Base-by-base conservation (phyloP, 2,797 vertebrate genomes). In the Poecilia wingei region DNA sequence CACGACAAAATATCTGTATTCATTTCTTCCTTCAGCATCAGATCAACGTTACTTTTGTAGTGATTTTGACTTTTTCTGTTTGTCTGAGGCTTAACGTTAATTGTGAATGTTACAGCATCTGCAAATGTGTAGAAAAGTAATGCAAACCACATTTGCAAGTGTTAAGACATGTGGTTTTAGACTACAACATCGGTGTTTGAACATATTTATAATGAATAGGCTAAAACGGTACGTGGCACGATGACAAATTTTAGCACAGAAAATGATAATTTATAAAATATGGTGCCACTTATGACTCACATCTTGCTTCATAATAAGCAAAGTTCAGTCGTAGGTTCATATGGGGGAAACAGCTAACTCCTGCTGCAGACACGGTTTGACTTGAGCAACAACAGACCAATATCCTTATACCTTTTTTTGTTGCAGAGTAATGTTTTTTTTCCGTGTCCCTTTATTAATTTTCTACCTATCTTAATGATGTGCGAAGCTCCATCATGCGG, bases 401-500 rank as follows among this genome's bases (percentile, higher is more conserved):
- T 18, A 61, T 61, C 14, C 1, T 18, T 33, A 18, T 36, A 61
- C 6, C 3, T 8, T 18, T 18, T 33, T 33, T 18, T 61, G 31
- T 33, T 61, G 31, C 6, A 33, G 59, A 33, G 59, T 31, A 61
- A 61, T 14, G 16, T 1, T 6, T 33, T 61, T 66, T 22, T 66
- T 22, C 20, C 36, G 13, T 13, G 6, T 39, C 3, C 4, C 12
- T 43, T 25, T n/a, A 43, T 41, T 69, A 69, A n/a, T 69, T 46
- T 6, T 28, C 13, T 33, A 0, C 1, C 31, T 5, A 51, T 84
- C 73, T 75, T 81, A 74, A 86, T 66, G 77, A 78, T 78, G 57
- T 82, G 78, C 47, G 25, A 78, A 43, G 69, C 45, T 55, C 73
- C 41, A 70, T 86, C 68, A 75, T 68, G 55, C 39, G 66, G 43